phyloP scores from a whole-genome alignment of 2,113 vertebrate species.

The Dicentrarchus labrax region DNA sequence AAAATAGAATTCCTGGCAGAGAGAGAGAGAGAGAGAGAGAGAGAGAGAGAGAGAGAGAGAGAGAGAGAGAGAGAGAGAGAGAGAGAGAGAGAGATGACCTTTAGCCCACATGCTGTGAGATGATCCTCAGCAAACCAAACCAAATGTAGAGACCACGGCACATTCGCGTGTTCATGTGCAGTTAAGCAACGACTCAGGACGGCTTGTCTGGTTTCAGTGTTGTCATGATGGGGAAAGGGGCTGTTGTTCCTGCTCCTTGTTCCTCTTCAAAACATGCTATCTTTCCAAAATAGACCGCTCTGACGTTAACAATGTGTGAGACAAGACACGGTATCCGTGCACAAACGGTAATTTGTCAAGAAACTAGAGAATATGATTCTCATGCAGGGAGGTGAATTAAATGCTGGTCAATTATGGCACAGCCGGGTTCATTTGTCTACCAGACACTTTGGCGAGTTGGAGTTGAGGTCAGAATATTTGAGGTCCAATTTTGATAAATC shows the following conservation, averaged over 20 bases:
- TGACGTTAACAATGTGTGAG: slow-evolving; percentile 12
- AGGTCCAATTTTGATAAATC: slow-evolving; percentile 23
- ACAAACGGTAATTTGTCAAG: background rate
- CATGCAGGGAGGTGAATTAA: background rate
- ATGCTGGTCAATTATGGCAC: slow-evolving; percentile 13
- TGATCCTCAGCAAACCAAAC: slow-evolving; percentile 61
- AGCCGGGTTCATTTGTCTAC: slow-evolving; percentile 21
- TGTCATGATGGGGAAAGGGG: slow-evolving; percentile 39
- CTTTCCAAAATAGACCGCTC: slow-evolving; percentile 17
- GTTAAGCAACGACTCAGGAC: slow-evolving; percentile 48
- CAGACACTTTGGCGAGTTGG: slow-evolving; percentile 32
- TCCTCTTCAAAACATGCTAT: slow-evolving; percentile 56
- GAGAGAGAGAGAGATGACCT: slow-evolving; percentile 67
- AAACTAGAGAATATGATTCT: background rate
- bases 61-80: slow-evolving; percentile 48
- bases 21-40: slow-evolving; percentile 27
- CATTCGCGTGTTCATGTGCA: slow-evolving; percentile 1
- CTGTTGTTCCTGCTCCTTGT: slow-evolving; percentile 51
- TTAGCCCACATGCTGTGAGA: slow-evolving; percentile 78
- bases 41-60: slow-evolving; percentile 51
- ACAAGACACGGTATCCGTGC: background rate
- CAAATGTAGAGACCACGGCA: slow-evolving; percentile 41
- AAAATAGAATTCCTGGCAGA: slow-evolving; percentile 70
- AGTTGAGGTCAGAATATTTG: slow-evolving; percentile 33
- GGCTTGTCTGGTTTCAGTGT: slow-evolving; percentile 77